These are phyloP conservation scores for Euphydryas editha DNA, from an alignment of 2,888 invertebrate species.

Conservation along the genomic window DNA sequence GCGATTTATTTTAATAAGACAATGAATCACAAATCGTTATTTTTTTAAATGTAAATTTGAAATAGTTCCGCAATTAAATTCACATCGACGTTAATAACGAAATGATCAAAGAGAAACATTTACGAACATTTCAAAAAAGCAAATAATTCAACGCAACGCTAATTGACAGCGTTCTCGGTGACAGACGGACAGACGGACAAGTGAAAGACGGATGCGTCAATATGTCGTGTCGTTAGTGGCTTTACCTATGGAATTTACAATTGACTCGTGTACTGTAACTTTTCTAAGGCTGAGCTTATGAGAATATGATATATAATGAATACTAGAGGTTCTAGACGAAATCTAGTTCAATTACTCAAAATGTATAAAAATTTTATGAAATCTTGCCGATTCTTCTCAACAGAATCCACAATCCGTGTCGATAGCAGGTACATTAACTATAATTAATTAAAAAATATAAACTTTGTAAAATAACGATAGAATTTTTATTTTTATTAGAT, in stretches of 20 bases:
- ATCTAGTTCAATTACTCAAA: too few relatives aligned
- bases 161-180: conserved; percentile 41
- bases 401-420: too few relatives aligned
- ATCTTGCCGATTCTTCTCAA: too few relatives aligned
- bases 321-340: too few relatives aligned
- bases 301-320: neutral
- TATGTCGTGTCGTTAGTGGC: conserved; percentile 29
- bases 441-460: too few relatives aligned
- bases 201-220: conserved; percentile 40
- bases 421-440: too few relatives aligned
- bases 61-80: conserved; percentile 10
- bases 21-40: neutral
- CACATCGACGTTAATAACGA: conserved; percentile 13
- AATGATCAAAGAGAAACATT: conserved; percentile 19
- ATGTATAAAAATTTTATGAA: too few relatives aligned
- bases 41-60: neutral
- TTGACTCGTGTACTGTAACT: conserved; percentile 11
- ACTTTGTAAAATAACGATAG: too few relatives aligned
- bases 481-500: too few relatives aligned
- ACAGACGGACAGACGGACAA: conserved; percentile 54
- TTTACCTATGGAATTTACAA: conserved; percentile 29
- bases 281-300: too few relatives aligned
- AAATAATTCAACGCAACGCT: conserved; percentile 33
- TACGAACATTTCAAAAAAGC: conserved; percentile 31
- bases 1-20: too few relatives aligned